Base-by-base conservation (phyloP, 2,888 invertebrate genomes). In the Rhagonycha fulva region DNA sequence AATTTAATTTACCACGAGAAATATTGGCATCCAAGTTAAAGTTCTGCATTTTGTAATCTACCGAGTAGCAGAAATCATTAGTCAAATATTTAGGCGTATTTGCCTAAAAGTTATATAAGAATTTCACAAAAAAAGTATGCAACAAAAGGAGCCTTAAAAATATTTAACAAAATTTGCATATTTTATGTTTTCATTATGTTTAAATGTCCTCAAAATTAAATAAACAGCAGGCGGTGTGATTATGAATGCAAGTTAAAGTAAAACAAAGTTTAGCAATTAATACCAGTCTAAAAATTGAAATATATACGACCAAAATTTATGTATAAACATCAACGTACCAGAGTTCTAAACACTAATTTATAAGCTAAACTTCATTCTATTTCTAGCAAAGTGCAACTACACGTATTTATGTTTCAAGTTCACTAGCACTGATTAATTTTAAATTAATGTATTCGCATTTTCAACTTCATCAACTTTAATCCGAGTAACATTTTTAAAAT, bases 281-380 rank as follows among this genome's bases (percentile, higher is more conserved):
- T 72, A 26, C 62, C 68, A 67, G 68, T 68, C 62, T 68, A 68
- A 72, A 68, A 30, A 68, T 14, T 14, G 67, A 72, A 72, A 72
- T 67, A 72, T 72, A 72, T 72, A 72, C 72, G 72, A 61, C 68
- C 61, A 62, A 72, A 72, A 72, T 68, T 72, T 72, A 72, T 72
- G 72, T 72, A 68, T 68, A 72, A 68, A 62, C 72, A 72, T 72
- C 72, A 72, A 68, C 72, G 62, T 68, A 26, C 62, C 23, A 68
- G 68, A 68, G 67, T 72, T 72, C 72, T 61, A 11, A 67, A 32
- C 72, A 19, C 68, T 72, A 72, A 72, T 72, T 72, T 72, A 72
- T 72, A 72, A 68, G 62, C 68, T 67, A 61, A 60, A 72, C 72
- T 72, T 72, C 68, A 62, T 61, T 68, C 68, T 72, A 68, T 72